Conservation (phyloP, 2,113 vertebrate species). For the Oryzias curvinotus region DNA sequence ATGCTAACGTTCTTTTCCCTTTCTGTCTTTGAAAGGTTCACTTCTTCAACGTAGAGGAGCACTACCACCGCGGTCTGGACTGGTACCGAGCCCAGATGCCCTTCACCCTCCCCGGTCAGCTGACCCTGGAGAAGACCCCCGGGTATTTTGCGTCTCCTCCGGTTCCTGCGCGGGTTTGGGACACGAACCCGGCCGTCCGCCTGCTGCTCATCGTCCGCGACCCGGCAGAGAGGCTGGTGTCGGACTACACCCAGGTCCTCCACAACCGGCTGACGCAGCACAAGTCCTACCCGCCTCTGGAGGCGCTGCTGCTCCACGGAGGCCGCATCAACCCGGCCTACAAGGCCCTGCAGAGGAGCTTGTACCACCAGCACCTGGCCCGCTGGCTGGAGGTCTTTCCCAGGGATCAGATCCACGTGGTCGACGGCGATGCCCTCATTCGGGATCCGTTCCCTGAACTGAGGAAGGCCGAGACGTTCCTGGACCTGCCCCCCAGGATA, state of each 20-base stretch:
- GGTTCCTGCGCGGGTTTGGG: conserved; percentile 71
- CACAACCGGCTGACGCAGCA: conserved; percentile 77
- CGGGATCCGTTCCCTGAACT: conserved; percentile 80
- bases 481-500: conserved; percentile 74
- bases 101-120: conserved; percentile 64
- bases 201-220: conserved; percentile 81
- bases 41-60: conserved; percentile 82
- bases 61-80: conserved; percentile 74
- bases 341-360: conserved; percentile 82
- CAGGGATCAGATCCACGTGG: conserved; percentile 78
- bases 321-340: conserved; percentile 73
- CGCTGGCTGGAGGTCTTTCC: conserved; percentile 80
- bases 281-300: conserved; percentile 79
- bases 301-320: conserved; percentile 71
- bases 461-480: conserved; percentile 76
- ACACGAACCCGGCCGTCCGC: conserved; percentile 73
- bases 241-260: conserved; percentile 85
- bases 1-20: background rate
- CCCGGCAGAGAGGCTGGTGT: conserved; percentile 80
- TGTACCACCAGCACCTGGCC: conserved; percentile 78
- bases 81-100: conserved; percentile 85
- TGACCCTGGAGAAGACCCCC: conserved; percentile 83
- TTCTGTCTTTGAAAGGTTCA: conserved; percentile 67
- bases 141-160: conserved; percentile 78
- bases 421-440: conserved; percentile 80